Base-by-base conservation (phyloP, 2,888 invertebrate species). In the Callosobruchus maculatus region DNA sequence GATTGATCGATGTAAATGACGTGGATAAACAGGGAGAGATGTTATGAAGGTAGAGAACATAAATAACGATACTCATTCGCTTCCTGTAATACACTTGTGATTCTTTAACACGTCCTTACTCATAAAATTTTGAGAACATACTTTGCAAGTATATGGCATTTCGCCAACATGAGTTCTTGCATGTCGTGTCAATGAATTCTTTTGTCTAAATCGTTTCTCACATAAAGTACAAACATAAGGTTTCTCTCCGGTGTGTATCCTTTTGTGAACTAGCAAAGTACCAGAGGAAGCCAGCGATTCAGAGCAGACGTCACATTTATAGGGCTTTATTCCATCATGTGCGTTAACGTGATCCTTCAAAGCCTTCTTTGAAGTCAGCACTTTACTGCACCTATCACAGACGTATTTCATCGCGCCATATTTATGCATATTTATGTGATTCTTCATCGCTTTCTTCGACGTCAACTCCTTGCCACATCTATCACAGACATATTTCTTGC, bases 231-330 rank as follows among this genome's bases (percentile, higher is more conserved):
- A 81, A 13, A 68, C 67, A 70, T 78, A 81, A 3, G 82, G 82
- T 76, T 88, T 89, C 31, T 89, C 88, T 1, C 20, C 68, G 21
- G 68, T 68, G 20, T 68, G 68, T 21, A 68, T 68, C 20, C 68
- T 68, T 68, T 21, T 22, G 68, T 68, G 68, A 21, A 68, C 68
- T 13, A 70, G 71, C 20, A 89, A 82, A 0, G 88, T 87, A 4
- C 88, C 87, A 26, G 88, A 88, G 31, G 89, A 90, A 0, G 89
- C 87, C 78, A 90, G 89, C 67, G 88, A 88, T 77, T 89, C 89
- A 0, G 89, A 89, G 76, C 91, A 81, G 26, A 75, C 26, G 1
- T 72, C 77, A 67, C 83, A 81, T 9, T 68, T 67, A 70, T 78
- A 81, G 4, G 82, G 82, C 76, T 88, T 89, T 30, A 89, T 88